A percentile compares a stretch with the other conserved stretches of the same genome.
Conservation (phyloP, 2,888 invertebrate genomes). For the Bibio marci region DNA sequence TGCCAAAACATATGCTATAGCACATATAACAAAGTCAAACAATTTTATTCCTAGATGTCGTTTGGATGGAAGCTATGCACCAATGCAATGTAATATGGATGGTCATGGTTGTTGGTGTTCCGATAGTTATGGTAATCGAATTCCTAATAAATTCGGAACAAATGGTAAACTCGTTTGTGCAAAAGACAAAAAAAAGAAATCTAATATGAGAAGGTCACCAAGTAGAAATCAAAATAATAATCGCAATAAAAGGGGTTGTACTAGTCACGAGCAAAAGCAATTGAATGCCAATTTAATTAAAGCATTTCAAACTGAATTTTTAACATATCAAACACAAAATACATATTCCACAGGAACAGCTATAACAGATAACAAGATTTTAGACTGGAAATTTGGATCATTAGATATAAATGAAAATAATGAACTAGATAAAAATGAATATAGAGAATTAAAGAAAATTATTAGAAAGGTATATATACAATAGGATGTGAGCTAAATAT, state of each 20-base stretch:
- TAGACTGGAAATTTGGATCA: constrained; percentile 80
- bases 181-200: constrained; percentile 33
- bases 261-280: constrained; percentile 50
- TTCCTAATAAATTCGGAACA: constrained; percentile 61
- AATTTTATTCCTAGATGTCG: constrained; percentile 63
- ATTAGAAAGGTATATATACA: constrained; percentile 72
- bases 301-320: constrained; percentile 73
- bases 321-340: too few species aligned
- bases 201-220: constrained; percentile 42
- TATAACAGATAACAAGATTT: constrained; percentile 35
- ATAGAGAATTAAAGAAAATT: constrained; percentile 59
- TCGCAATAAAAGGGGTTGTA: constrained; percentile 39
- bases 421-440: constrained; percentile 62
- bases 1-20: constrained; percentile 25
- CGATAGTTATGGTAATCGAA: constrained; percentile 62
- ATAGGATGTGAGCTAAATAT: too few species aligned
- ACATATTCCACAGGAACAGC: constrained; percentile 10
- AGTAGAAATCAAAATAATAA: constrained; percentile 33
- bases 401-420: constrained; percentile 69
- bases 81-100: constrained; percentile 61
- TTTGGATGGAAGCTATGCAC: constrained; percentile 65
- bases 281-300: constrained; percentile 76
- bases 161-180: constrained; percentile 50
- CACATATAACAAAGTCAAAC: constrained; percentile 31
- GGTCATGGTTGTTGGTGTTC: constrained; percentile 85